A percentile compares a stretch with the other conserved stretches of the same genome.
phyloP scores from a whole-genome alignment of 2,113 vertebrate species.

The Pseudorectes ferrugineus region DNA sequence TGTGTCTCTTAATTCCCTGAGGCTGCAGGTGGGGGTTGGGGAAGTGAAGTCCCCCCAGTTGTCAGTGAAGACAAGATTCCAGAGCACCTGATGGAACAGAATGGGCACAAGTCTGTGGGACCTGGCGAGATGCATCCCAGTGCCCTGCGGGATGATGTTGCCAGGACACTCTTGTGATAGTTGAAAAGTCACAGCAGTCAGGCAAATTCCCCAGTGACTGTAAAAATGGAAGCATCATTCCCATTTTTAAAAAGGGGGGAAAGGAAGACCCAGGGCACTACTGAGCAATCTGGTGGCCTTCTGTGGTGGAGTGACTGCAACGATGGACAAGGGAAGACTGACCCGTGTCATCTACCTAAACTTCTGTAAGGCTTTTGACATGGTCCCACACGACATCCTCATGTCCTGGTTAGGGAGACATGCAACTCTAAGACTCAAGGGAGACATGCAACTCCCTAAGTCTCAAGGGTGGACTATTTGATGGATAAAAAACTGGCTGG shows the following conservation, averaged over 20 bases:
- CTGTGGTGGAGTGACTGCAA: neutral
- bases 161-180: neutral
- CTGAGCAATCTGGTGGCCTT: neutral
- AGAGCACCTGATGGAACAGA: neutral
- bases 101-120: neutral
- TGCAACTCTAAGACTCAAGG: neutral
- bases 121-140: neutral
- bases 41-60: too few species aligned
- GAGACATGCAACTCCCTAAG: too few species aligned
- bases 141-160: too few species aligned
- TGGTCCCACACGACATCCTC: fast-evolving
- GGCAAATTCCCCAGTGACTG: neutral
- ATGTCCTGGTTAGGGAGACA: neutral
- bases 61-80: neutral
- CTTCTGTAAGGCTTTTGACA: neutral
- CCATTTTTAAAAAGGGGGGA: neutral
- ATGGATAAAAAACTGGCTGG: neutral
- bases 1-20: neutral
- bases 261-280: neutral
- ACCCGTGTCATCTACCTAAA: neutral
- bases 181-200: neutral
- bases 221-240: neutral
- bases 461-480: neutral
- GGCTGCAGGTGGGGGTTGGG: neutral
- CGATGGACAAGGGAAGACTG: neutral